Evolutionary conservation across 2,888 invertebrate genomes (phyloP).

Genomic region (Heteromyza rotundicornis): DNA sequence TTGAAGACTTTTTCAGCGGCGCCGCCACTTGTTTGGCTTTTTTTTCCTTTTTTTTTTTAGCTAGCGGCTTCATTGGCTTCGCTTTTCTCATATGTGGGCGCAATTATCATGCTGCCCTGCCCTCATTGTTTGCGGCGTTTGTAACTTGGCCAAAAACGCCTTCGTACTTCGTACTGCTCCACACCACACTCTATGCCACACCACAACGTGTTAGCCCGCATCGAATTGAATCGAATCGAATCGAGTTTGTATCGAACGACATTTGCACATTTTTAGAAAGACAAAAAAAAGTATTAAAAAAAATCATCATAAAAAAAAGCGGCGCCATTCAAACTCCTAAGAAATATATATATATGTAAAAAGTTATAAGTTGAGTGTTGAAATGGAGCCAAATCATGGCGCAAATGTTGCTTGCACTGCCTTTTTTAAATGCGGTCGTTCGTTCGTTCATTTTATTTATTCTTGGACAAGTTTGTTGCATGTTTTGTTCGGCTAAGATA

Average conservation of each 20-base stretch:
- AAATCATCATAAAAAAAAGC: not conserved
- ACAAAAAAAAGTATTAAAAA: no score
- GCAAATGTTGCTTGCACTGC: conserved; percentile 2
- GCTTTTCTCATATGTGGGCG: conserved; percentile 11
- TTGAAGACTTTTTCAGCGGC: not conserved
- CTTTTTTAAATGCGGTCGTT: not conserved
- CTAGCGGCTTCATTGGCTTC: no score
- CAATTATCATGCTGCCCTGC: conserved; percentile 24
- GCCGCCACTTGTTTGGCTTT: not conserved
- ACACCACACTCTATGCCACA: not conserved
- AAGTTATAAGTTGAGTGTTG: not conserved
- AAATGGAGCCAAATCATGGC: conserved; percentile 7
- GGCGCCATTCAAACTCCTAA: not conserved
- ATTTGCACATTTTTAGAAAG: no score
- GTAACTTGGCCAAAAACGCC: conserved; percentile 13
- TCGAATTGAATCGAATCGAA: not conserved
- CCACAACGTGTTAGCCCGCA: not conserved
- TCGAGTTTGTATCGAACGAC: not conserved
- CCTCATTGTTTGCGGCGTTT: conserved; percentile 22
- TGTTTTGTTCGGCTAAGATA: not conserved
- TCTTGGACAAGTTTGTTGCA: not conserved
- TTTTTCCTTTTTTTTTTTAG: no score
- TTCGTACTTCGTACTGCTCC: no score
- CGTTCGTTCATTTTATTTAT: no score
- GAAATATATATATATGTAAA: not conserved